Conservation (phyloP, 2,113 vertebrate genomes). For the Piprites chloris region DNA sequence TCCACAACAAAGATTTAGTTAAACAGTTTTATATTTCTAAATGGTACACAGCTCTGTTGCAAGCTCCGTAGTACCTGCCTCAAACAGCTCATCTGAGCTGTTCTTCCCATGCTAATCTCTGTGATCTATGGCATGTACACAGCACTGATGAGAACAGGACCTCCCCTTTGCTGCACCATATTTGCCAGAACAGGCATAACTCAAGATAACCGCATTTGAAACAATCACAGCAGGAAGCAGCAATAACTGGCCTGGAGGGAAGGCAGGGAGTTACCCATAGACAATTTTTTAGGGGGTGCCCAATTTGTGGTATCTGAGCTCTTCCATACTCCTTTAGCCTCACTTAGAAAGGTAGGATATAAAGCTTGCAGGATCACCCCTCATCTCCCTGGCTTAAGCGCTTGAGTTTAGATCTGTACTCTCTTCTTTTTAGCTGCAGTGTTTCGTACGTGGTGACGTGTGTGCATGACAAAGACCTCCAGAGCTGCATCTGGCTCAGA, state of each 20-base stretch:
- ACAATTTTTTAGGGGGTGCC: neutral
- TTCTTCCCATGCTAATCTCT: conserved; percentile 35
- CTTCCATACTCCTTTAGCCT: neutral
- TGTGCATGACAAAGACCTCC: neutral
- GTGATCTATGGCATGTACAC: conserved; percentile 27
- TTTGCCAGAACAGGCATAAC: conserved; percentile 47
- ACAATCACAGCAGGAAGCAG: conserved; percentile 47
- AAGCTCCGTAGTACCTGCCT: neutral
- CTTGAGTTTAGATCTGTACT: neutral
- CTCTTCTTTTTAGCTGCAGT: neutral
- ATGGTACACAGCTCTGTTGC: neutral
- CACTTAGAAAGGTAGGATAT: neutral
- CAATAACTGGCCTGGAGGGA: conserved; percentile 36
- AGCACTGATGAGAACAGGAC: neutral
- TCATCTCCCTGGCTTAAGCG: neutral
- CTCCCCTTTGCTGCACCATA: neutral
- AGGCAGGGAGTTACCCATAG: conserved; percentile 3
- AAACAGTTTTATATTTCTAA: neutral
- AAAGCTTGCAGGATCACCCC: neutral
- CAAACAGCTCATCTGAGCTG: neutral
- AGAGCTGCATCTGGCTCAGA: neutral
- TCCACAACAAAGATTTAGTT: neutral
- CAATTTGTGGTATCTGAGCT: neutral
- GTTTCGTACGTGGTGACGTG: fast-evolving
- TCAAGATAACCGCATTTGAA: conserved; percentile 31